phyloP scores from a whole-genome alignment of 37 sponge, comb jelly and placozoan species.

The Oopsacas minuta region DNA sequence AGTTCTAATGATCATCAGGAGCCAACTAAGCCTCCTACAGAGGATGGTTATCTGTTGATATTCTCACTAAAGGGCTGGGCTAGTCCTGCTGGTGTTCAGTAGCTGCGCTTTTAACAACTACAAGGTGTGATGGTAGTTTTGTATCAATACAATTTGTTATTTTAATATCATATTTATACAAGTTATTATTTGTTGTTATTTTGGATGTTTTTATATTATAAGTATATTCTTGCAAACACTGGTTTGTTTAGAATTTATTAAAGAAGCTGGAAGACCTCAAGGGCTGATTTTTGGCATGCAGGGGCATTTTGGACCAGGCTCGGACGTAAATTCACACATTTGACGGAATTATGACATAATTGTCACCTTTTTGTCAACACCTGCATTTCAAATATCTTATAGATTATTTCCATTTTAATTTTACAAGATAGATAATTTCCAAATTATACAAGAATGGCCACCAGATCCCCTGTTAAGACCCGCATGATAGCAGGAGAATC shows the following conservation, averaged over 20 bases:
- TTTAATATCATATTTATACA: neutral
- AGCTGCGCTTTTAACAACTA: neutral
- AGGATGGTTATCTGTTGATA: neutral
- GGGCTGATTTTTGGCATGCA: too few relatives aligned
- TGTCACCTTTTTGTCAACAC: too few relatives aligned
- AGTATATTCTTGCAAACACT: too few relatives aligned
- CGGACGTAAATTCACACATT: too few relatives aligned
- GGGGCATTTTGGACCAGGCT: too few relatives aligned
- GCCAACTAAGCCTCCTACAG: neutral
- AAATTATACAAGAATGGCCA: neutral
- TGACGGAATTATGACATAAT: too few relatives aligned
- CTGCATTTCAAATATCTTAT: neutral
- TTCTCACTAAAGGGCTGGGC: conserved; percentile 3
- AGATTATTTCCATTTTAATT: neutral
- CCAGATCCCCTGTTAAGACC: too few relatives aligned
- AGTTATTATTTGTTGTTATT: neutral
- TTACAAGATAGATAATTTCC: neutral
- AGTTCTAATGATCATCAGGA: neutral
- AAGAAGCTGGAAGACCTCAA: too few relatives aligned
- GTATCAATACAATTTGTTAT: neutral
- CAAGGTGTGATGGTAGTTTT: neutral
- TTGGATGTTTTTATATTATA: conserved; percentile 10
- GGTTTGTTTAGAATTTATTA: too few relatives aligned
- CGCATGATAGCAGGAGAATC: neutral
- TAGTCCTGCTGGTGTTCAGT: neutral